phyloP scores from a whole-genome alignment of 2,888 invertebrate species.

The Netelia fuscicornis region DNA sequence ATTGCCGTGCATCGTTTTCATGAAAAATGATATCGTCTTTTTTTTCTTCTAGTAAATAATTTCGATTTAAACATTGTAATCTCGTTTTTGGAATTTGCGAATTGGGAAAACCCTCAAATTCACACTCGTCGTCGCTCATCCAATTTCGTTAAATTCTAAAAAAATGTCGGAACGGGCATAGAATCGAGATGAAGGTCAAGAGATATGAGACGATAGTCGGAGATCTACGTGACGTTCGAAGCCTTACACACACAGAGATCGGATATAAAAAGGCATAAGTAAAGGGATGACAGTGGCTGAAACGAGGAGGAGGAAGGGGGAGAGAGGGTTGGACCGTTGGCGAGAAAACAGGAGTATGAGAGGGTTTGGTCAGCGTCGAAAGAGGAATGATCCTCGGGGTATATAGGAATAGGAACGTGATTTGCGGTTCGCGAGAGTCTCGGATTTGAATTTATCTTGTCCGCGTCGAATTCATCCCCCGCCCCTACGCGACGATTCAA shows the following conservation, averaged over 20 bases:
- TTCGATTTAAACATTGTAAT: neutral
- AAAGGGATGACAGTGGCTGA: conserved; percentile 77
- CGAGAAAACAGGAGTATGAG: conserved; percentile 57
- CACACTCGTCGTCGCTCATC: neutral
- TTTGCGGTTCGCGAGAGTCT: conserved; percentile 81
- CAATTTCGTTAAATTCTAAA: conserved; percentile 12
- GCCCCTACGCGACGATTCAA: conserved; percentile 16
- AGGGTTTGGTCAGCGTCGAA: conserved; percentile 79
- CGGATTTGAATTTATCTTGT: conserved; percentile 82
- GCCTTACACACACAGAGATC: conserved; percentile 43
- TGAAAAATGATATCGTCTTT: neutral
- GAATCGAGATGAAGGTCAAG: conserved; percentile 10
- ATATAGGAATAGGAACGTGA: conserved; percentile 81
- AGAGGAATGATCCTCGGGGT: conserved; percentile 82
- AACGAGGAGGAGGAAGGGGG: neutral
- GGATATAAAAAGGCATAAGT: conserved; percentile 78
- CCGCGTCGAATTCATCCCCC: conserved; percentile 47
- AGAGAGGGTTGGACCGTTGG: neutral
- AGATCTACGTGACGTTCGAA: conserved; percentile 68
- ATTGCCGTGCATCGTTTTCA: neutral
- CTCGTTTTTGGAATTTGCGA: too few species aligned
- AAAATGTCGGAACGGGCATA: neutral
- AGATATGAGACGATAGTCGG: conserved; percentile 42
- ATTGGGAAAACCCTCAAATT: neutral
- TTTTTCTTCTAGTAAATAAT: neutral